These are phyloP conservation scores for Cavia aperea DNA, from an alignment of 2,113 vertebrate genomes.

Conservation along the genomic window DNA sequence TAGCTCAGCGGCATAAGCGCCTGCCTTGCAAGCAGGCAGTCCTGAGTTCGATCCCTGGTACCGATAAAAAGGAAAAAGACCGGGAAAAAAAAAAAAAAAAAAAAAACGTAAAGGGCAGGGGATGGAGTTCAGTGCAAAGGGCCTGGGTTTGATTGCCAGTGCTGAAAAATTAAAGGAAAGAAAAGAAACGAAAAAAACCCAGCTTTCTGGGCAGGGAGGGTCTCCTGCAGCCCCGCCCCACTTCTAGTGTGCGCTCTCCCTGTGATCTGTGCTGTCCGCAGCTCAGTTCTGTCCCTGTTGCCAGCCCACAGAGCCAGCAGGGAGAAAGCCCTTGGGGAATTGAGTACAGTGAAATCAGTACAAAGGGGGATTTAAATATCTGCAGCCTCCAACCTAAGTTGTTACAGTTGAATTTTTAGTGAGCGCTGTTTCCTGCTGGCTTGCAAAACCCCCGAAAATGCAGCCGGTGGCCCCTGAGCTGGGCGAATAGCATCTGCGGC, in stretches of 20 bases:
- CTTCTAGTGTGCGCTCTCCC: too few relatives aligned
- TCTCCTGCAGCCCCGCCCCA: not conserved
- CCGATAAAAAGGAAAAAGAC: too few relatives aligned
- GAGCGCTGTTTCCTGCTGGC: not conserved
- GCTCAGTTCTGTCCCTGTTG: not conserved
- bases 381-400: not conserved
- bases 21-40: too few relatives aligned
- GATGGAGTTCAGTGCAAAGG: not conserved
- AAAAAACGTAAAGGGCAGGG: too few relatives aligned
- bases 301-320: not conserved
- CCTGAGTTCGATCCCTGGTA: too few relatives aligned
- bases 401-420: not conserved
- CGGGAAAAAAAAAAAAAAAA: too few relatives aligned
- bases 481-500: not conserved
- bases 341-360: not conserved
- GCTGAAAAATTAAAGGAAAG: not conserved
- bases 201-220: fast-evolving
- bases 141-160: not conserved
- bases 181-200: too few relatives aligned
- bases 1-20: too few relatives aligned
- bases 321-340: not conserved
- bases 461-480: fast-evolving
- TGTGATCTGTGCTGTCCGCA: not conserved
- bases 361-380: not conserved
- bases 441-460: not conserved